Evolutionary conservation across 2,797 vertebrate species (phyloP).

Genomic region (Sebastes kiyomatsui): DNA sequence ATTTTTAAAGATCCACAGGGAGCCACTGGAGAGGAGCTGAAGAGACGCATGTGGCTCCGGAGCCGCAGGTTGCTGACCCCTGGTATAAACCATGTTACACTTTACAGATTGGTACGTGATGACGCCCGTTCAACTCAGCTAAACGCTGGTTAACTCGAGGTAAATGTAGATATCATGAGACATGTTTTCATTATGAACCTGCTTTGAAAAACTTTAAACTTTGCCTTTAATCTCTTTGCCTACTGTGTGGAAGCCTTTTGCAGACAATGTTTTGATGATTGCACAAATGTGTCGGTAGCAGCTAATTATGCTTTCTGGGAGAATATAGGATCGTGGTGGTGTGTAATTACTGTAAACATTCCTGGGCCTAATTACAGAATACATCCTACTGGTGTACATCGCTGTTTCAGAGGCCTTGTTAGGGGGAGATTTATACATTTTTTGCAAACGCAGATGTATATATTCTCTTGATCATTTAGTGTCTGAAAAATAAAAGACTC

Average conservation of each 20-base stretch:
- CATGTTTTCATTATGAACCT: neutral
- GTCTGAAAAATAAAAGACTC: neutral
- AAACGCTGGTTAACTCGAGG: neutral
- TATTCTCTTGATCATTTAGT: slow-evolving; percentile 2
- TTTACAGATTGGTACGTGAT: neutral
- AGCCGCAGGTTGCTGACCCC: accelerated
- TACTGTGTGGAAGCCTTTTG: neutral
- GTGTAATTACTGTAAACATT: slow-evolving; percentile 45
- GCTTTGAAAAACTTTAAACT: neutral
- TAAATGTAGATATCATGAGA: neutral
- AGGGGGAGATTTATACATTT: neutral
- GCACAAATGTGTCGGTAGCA: neutral
- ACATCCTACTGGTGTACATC: neutral
- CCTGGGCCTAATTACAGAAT: slow-evolving; percentile 24
- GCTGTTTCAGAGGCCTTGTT: neutral
- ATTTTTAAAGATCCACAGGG: too few species aligned
- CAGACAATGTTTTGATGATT: neutral
- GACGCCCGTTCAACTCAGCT: neutral
- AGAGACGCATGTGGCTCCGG: too few species aligned
- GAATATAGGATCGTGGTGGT: neutral
- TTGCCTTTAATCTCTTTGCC: neutral
- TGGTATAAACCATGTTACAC: too few species aligned
- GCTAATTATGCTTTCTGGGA: slow-evolving; percentile 26
- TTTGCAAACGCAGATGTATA: neutral
- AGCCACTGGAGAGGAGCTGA: too few species aligned